Base-by-base conservation (phyloP, 2,888 invertebrate genomes). In the Temnothorax unifasciatus region DNA sequence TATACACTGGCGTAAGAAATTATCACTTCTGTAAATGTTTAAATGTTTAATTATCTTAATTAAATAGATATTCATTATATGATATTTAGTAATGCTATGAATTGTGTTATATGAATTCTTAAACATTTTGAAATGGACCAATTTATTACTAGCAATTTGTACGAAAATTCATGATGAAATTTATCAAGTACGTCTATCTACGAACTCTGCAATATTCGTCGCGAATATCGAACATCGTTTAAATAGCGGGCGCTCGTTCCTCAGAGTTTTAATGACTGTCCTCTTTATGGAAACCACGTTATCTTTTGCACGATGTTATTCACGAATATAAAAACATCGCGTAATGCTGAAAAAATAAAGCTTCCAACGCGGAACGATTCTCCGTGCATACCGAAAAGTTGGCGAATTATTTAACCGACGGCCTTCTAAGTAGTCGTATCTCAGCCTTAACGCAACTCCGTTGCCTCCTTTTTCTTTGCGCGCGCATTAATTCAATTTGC, bases 401-500 rank as follows among this genome's bases (percentile, higher is more conserved):
- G 11, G 52, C 13, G 61, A 63, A 34, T 66, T 50, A 66, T 83
- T 57, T 69, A 76, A 84, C n/a, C 25, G 81, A 15, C 29, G 47
- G 66, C 64, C 82, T 34, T 82, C 85, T 83, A 84, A 86, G 74
- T 83, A 81, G 89, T 76, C 90, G 87, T 86, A 88, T 90, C 86
- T 86, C 82, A 86, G 79, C 83, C 88, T 87, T 90, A 89, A 92
- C 88, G 84, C 89, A 91, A 88, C 88, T 61, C 47, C 68, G 82
- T 52, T 47, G 64, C 15, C 47, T 69, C 47, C 64, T 84, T 85
- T 73, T 82, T 88, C 86, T 82, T 87, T 86, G 88, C 87, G 86
- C 85, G 87, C 87, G 88, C 90, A 92, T 93, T 93, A 93, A 93
- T 92, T 93, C 92, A 92, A 93, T 93, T 93, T 92, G 88, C 88